phyloP scores from a whole-genome alignment of 1,140 invertebrate species.

The Lasioglossum albipes region DNA sequence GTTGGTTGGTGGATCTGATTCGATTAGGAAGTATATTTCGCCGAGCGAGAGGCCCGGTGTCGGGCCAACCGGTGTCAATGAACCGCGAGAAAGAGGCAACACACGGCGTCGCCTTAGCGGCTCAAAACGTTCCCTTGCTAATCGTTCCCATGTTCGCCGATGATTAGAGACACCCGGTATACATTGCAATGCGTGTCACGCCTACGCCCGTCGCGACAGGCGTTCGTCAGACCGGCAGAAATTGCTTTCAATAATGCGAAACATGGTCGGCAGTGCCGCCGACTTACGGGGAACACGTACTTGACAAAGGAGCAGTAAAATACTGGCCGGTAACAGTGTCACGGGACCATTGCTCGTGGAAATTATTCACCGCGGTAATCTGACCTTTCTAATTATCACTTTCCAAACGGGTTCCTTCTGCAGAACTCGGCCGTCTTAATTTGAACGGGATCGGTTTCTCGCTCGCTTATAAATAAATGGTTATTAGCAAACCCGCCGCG shows the following conservation, averaged over 20 bases:
- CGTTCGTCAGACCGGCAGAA: conserved; percentile 45
- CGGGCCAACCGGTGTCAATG: conserved; percentile 36
- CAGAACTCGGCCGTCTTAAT: neutral
- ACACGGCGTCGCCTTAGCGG: neutral
- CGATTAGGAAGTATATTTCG: conserved; percentile 74
- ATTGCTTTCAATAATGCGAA: conserved; percentile 47
- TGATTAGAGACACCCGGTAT: conserved; percentile 46
- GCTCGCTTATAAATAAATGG: neutral
- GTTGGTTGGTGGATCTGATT: conserved; percentile 71
- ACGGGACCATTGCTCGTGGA: neutral
- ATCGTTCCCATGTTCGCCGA: conserved; percentile 30
- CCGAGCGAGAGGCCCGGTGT: conserved; percentile 2
- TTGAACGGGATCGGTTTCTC: neutral
- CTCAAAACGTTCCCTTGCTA: neutral
- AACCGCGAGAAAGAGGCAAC: neutral
- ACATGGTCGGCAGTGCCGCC: neutral
- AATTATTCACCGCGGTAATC: neutral
- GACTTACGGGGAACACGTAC: neutral
- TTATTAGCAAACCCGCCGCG: neutral
- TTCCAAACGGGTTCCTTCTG: neutral
- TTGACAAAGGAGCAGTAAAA: neutral
- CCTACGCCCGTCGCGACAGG: conserved; percentile 47
- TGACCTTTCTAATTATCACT: neutral
- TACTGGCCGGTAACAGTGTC: neutral
- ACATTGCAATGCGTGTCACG: conserved; percentile 44